phyloP scores from a whole-genome alignment of 1,140 invertebrate genomes.

The Papilio polyxenes region DNA sequence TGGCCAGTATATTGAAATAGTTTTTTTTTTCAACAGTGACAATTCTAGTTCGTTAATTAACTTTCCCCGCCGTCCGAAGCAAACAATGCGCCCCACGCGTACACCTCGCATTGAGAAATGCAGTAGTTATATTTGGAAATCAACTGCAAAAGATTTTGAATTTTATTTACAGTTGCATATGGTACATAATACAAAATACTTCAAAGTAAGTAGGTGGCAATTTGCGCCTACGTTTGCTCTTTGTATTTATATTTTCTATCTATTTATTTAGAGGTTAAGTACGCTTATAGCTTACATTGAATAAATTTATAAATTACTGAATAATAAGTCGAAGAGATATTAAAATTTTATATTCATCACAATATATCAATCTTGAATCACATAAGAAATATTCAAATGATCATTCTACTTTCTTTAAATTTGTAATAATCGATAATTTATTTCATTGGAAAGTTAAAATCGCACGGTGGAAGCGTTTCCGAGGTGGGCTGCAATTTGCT shows the following conservation, averaged over 20 bases:
- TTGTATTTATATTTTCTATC: neutral
- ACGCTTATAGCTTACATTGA: neutral
- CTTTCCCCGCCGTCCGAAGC: neutral
- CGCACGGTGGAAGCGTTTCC: neutral
- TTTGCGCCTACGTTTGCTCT: neutral
- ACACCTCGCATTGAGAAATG: slow-evolving; percentile 10
- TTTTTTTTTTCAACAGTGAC: neutral
- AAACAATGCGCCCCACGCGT: neutral
- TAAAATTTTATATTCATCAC: no score
- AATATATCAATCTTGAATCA: neutral
- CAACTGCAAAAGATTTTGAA: neutral
- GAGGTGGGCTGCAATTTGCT: slow-evolving; percentile 22
- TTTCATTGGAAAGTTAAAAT: slow-evolving; percentile 17
- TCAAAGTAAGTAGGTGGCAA: neutral
- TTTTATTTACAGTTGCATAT: neutral
- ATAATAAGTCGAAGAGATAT: no score
- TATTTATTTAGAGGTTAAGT: neutral
- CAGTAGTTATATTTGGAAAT: neutral
- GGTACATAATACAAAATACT: neutral
- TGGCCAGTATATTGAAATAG: neutral
- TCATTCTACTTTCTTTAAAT: neutral
- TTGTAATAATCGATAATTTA: slow-evolving; percentile 1
- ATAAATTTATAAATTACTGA: no score
- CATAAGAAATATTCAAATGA: neutral
- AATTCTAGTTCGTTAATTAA: slow-evolving; percentile 9